Evolutionary conservation across 2,888 invertebrate genomes (phyloP).

Genomic region (Plebejus anna): DNA sequence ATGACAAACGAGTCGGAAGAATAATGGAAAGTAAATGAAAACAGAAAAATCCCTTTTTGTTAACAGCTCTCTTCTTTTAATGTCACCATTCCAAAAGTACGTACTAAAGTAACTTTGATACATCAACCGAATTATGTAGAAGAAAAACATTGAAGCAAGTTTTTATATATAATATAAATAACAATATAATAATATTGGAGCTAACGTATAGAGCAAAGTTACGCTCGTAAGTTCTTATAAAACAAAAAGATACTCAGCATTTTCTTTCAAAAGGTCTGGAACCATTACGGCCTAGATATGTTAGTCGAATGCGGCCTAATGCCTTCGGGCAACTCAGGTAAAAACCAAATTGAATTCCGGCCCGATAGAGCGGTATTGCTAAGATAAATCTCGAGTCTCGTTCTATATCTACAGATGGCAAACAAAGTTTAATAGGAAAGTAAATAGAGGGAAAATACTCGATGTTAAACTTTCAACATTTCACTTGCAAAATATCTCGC

Average conservation of each 20-base stretch:
- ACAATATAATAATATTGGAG: neutral
- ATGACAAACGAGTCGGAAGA: conserved; percentile 75
- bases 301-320: conserved; percentile 51
- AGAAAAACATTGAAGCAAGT: neutral
- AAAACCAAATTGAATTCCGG: conserved; percentile 76
- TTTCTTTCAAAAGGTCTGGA: neutral
- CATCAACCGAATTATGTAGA: neutral
- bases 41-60: conserved; percentile 68
- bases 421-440: conserved; percentile 76
- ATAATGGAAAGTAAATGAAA: conserved; percentile 77
- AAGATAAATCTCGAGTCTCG: conserved; percentile 72
- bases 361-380: conserved; percentile 72
- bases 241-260: conserved; percentile 18
- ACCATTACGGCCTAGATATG: conserved; percentile 25
- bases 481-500: conserved; percentile 34
- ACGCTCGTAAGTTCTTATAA: conserved; percentile 12
- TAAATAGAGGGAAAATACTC: conserved; percentile 69
- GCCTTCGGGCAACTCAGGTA: conserved; percentile 49
- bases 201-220: neutral
- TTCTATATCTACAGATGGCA: conserved; percentile 60
- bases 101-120: neutral
- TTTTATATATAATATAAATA: neutral
- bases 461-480: conserved; percentile 67
- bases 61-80: conserved; percentile 34
- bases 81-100: conserved; percentile 21